Evolutionary conservation across 2,113 vertebrate genomes (phyloP).

Genomic region (Nansenia antarctica): DNA sequence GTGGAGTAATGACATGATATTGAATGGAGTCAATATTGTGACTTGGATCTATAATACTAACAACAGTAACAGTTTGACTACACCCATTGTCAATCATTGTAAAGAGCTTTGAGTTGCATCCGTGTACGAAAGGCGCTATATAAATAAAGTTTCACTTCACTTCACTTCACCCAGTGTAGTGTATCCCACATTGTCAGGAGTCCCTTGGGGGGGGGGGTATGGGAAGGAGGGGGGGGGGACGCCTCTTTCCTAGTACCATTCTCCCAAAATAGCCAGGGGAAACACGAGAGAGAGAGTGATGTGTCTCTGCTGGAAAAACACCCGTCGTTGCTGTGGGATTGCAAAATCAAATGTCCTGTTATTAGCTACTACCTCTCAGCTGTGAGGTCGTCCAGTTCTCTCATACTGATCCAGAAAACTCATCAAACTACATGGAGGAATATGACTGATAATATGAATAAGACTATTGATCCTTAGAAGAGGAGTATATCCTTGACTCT

Average conservation of each 20-base stretch:
- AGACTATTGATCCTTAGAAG: slow-evolving; percentile 2
- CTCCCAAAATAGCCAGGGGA: slow-evolving; percentile 62
- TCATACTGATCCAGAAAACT: not conserved
- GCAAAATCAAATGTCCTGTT: slow-evolving; percentile 52
- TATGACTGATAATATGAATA: not conserved
- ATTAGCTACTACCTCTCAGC: slow-evolving; percentile 37
- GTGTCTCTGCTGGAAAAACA: slow-evolving; percentile 50
- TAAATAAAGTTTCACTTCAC: too few species aligned
- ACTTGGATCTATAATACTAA: not conserved
- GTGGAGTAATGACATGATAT: not conserved
- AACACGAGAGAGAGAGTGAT: slow-evolving; percentile 46
- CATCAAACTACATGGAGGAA: slow-evolving; percentile 11
- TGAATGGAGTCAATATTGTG: not conserved
- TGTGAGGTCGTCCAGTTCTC: slow-evolving; percentile 21
- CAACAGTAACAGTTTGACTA: not conserved
- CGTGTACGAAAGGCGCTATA: too few species aligned
- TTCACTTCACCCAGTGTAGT: not conserved
- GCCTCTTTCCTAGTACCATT: slow-evolving; percentile 19
- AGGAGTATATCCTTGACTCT: not conserved
- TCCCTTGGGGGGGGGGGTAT: slow-evolving; percentile 6
- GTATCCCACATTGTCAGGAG: slow-evolving; percentile 1
- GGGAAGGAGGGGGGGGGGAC: slow-evolving; percentile 9
- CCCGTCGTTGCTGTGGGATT: slow-evolving; percentile 46
- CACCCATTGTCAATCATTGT: too few species aligned
- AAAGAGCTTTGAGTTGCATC: too few species aligned